Evolutionary conservation across 1,140 invertebrate species (phyloP), one percentile per base, ranked within the genome.

Genomic region (Tetragonula clypearis): DNA sequence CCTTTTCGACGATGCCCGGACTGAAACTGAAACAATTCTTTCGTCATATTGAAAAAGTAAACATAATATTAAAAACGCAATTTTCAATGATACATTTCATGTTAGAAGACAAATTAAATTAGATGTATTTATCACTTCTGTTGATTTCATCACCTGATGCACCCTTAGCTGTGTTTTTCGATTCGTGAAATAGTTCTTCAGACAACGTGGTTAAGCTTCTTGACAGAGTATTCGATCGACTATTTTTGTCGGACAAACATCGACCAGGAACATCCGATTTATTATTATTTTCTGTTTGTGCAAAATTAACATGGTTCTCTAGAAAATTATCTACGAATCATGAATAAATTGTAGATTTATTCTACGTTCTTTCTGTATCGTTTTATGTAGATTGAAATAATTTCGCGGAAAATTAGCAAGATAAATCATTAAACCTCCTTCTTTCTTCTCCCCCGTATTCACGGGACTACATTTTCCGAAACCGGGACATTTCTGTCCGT

Each of bases 141-240:
- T 91, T 85, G 35, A 90, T 90, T 78, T 91, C 91, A 76, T 93
- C 91, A 65, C 83, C 91, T 86, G 91, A 92, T 90, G 91, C 90
- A 91, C 91, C 92, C 88, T 86, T 91, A 83, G 74, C 85, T 75
- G 86, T 85, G 89, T 90, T 91, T 91, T 92, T 92, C 90, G 88
- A 91, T 81, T 86, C 78, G 17, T 86, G 82, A 69, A 26, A 83
- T 23, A 79, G 15, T 71, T 77, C 77, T 15, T 79, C 74, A 4
- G 80, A 75, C 23, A 88, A 84, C 19, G 85, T 55, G 5, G 85
- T 86, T 35, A 88, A 83, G 68, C 82, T 90, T 84, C 84, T 91
- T 14, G 85, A 87, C 53, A 72, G 56, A 15, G 79, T 30, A 8
- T 58, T 68, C n/a, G 86, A 23, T 14, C 83, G 75, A 74, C 35